These are phyloP conservation scores for Daktulosphaira vitifoliae DNA, from an alignment of 1,140 invertebrate genomes.

Conservation along the genomic window DNA sequence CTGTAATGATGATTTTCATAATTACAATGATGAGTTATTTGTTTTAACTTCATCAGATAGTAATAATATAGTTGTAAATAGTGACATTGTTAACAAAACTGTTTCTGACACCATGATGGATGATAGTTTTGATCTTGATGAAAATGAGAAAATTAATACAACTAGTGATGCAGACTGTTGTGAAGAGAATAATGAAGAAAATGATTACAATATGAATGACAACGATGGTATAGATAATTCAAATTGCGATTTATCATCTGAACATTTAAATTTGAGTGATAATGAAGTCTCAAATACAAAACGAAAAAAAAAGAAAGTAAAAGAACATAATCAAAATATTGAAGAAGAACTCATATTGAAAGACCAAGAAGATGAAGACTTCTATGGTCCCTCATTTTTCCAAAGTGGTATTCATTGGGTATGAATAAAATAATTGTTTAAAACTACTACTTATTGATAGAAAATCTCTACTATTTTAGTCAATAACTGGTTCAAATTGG, in stretches of 20 bases:
- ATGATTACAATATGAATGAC: no score
- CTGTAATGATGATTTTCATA: conserved; percentile 5
- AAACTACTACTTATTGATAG: no score
- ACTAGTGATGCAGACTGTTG: conserved; percentile 14
- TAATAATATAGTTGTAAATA: background rate
- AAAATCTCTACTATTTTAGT: conserved; percentile 7
- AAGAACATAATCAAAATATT: no score
- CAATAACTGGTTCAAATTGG: conserved; percentile 17
- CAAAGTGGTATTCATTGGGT: conserved; percentile 25
- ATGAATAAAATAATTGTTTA: no score
- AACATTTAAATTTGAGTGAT: no score
- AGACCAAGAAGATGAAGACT: conserved; percentile 12
- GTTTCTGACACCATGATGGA: background rate
- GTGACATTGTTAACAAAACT: background rate
- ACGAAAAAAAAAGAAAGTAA: no score
- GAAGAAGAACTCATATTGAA: background rate
- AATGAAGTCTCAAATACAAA: no score
- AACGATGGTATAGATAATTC: no score
- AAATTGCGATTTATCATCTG: no score
- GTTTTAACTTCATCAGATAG: background rate
- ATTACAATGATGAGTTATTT: conserved; percentile 18
- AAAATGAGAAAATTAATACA: background rate
- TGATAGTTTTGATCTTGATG: background rate
- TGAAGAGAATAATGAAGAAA: background rate
- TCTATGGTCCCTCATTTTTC: conserved; percentile 11